phyloP scores from a whole-genome alignment of 2,888 invertebrate genomes.

The Microchrysa polita region DNA sequence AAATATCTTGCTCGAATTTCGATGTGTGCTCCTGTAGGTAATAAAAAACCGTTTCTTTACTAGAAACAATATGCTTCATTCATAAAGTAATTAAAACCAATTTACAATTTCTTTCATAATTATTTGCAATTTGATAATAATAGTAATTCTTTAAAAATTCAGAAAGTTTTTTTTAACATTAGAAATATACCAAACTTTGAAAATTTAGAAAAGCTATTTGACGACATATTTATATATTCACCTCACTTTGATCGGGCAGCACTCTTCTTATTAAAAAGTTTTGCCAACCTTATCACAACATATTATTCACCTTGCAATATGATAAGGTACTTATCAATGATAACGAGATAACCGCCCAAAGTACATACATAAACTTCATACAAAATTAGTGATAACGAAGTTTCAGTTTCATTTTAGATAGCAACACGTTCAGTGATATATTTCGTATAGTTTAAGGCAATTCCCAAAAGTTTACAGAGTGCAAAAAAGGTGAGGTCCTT shows the following conservation, averaged over 20 bases:
- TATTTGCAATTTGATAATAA: no score
- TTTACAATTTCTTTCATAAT: no score
- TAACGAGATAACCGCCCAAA: slow-evolving; percentile 26
- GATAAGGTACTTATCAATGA: slow-evolving; percentile 21
- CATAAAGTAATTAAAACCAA: no score
- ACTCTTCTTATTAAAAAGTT: neutral
- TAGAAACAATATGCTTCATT: no score
- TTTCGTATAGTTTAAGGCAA: neutral
- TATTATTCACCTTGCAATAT: neutral
- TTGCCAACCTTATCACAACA: slow-evolving; percentile 33
- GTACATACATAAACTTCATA: slow-evolving; percentile 35
- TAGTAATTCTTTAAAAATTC: no score
- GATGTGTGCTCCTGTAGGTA: no score
- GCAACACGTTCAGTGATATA: slow-evolving; percentile 26
- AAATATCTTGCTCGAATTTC: no score
- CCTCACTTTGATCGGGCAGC: slow-evolving; percentile 10
- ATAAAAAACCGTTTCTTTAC: no score
- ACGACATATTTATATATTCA: no score
- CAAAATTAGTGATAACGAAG: neutral
- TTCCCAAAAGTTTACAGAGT: neutral
- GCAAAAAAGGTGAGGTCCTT: slow-evolving; percentile 31
- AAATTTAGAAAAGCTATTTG: no score
- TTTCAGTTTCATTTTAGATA: slow-evolving; percentile 36
- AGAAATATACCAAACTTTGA: no score
- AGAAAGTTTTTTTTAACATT: no score